A percentile compares a stretch with the other conserved stretches of the same genome.
Conservation (phyloP, 2,888 invertebrate genomes). For the Acrobasis suavella region DNA sequence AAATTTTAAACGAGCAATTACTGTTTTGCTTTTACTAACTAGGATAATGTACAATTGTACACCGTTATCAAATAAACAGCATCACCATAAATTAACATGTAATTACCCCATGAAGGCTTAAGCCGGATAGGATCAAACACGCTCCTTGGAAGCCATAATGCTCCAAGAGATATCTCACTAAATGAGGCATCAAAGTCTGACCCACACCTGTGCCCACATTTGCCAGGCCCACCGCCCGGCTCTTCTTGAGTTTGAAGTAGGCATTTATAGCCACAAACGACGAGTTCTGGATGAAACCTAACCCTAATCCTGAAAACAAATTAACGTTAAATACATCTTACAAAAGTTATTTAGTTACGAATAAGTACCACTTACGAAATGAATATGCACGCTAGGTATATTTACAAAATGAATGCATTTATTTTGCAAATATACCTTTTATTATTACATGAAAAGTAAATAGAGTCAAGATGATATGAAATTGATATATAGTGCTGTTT, state of each 20-base stretch:
- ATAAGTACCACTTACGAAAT: no score
- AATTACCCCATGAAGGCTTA: constrained; percentile 86
- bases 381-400: no score
- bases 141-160: constrained; percentile 85
- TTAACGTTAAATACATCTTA: not conserved
- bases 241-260: constrained; percentile 86
- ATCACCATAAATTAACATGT: constrained; percentile 28
- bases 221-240: constrained; percentile 88
- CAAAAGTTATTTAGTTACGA: no score
- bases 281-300: constrained; percentile 87
- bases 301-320: constrained; percentile 82
- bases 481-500: no score
- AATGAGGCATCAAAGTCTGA: constrained; percentile 88
- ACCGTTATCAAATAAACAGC: not conserved
- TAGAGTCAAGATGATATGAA: no score
- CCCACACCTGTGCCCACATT: constrained; percentile 90
- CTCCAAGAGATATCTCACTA: constrained; percentile 85
- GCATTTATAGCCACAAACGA: constrained; percentile 88
- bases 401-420: no score
- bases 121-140: constrained; percentile 83
- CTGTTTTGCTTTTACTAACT: no score
- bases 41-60: no score
- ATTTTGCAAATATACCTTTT: no score
- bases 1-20: no score
- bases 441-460: no score